Base-by-base conservation (phyloP, 2,797 vertebrate genomes). In the Hoplostethus mediterraneus region DNA sequence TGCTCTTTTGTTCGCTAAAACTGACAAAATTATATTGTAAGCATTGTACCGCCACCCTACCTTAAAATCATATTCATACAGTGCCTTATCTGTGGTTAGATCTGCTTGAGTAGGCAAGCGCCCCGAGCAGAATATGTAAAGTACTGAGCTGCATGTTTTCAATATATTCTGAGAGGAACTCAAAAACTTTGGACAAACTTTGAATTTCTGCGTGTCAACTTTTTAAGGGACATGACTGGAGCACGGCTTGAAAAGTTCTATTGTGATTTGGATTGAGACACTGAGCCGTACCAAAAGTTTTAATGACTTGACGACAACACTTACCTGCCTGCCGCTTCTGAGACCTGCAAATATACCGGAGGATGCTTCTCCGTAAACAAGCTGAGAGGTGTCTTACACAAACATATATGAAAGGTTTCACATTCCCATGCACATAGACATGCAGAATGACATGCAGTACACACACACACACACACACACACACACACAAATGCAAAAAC, bases 21-120 rank as follows among this genome's bases (percentile, higher is more conserved):
- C 83, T 89, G 85, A 88, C 82, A 89, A 67, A 90, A 82, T 83
- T 64, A 71, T 68, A 87, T 80, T 71, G 77, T 67, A 42, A 83
- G 71, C 53, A 69, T 79, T 83, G 77, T 79, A 89, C 84, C 69
- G 84, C 76, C 69, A 84, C 87, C 71, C 77, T 77, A 31, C 73
- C 84, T 81, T 78, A 66, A 87, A 88, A 87, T 86, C 74, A 75
- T 69, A 71, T 76, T 90, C 85, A 77, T 33, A 53, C 72, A 60
- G 79, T 17, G 13, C 65, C 87, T 86, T 86, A 88, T 89, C 84
- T 75, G 67, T 36, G 16, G 71, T 88, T 78, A 85, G 82, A 79
- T 84, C 67, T 77, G 74, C 77, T 77, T 73, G 61, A 76, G 70
- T 67, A 85, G 79, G 71, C 59, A 77, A 80, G 54, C 58, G 67